phyloP scores from a whole-genome alignment of 2,888 invertebrate species.

The Bombylius major region DNA sequence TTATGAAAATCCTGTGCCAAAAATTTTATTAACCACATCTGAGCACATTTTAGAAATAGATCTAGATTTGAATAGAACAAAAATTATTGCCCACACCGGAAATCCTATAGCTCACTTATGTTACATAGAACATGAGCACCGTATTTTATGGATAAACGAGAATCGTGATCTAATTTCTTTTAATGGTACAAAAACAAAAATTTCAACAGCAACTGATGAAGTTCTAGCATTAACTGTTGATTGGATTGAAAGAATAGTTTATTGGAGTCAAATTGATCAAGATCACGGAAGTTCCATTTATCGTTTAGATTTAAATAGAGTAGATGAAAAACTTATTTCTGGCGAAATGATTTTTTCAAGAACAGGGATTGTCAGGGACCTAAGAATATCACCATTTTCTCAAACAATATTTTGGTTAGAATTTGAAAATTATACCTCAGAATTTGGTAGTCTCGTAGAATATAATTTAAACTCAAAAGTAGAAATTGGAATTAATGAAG shows the following conservation, averaged over 20 bases:
- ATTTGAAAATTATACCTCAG: constrained; percentile 19
- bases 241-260: constrained; percentile 76
- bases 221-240: constrained; percentile 63
- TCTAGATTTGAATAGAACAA: constrained; percentile 54
- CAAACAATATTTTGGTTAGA: constrained; percentile 69
- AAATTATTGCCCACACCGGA: constrained; percentile 49
- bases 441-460: constrained; percentile 21
- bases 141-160: constrained; percentile 68
- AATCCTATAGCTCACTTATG: constrained; percentile 54
- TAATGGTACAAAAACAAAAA: constrained; percentile 36
- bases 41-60: constrained; percentile 65
- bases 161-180: constrained; percentile 32
- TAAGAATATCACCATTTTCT: constrained; percentile 64
- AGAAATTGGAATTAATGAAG: constrained; percentile 1
- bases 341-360: constrained; percentile 43
- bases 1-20: constrained; percentile 65
- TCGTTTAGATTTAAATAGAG: constrained; percentile 52
- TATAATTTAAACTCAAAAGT: constrained; percentile 13
- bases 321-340: constrained; percentile 41
- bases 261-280: constrained; percentile 57
- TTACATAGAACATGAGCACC: constrained; percentile 54
- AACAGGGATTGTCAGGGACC: constrained; percentile 46
- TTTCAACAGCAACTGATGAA: constrained; percentile 44
- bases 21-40: constrained; percentile 57
- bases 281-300: constrained; percentile 41